These are phyloP conservation scores for Stomorhina lunata DNA, from an alignment of 2,888 invertebrate species.

Conservation along the genomic window DNA sequence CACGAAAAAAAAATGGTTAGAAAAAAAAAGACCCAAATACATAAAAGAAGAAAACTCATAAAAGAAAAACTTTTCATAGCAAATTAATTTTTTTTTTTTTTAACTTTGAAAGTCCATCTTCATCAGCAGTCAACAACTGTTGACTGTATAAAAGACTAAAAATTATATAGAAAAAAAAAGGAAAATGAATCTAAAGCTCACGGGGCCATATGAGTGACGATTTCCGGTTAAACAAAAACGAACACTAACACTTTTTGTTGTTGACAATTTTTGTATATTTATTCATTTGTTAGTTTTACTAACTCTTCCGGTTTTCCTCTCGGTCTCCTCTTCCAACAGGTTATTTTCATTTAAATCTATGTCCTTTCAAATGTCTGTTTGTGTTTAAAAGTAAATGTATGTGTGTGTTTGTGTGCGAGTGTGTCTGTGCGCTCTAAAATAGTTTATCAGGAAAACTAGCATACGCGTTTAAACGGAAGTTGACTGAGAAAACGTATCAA, in stretches of 20 bases:
- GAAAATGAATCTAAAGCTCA: not conserved
- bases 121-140: not conserved
- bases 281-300: constrained; percentile 5
- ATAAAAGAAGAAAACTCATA: not conserved
- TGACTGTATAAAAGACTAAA: not conserved
- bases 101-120: not conserved
- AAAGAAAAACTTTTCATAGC: not conserved
- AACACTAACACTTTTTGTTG: not conserved
- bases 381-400: not conserved
- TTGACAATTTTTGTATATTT: constrained; percentile 28
- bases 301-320: not conserved
- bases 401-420: not conserved
- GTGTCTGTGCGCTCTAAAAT: no score
- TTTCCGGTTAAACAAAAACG: constrained; percentile 35
- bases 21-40: not conserved
- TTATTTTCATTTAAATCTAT: not conserved
- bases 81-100: constrained; percentile 36
- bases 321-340: not conserved
- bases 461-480: constrained; percentile 31
- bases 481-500: constrained; percentile 7
- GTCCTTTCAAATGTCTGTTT: not conserved
- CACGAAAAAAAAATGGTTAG: constrained; percentile 5
- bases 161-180: not conserved
- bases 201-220: constrained; percentile 27
- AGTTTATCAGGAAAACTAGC: not conserved